Evolutionary conservation across 2,797 vertebrate genomes (phyloP), one percentile per base, ranked within the genome.

Genomic region (Leuciscus waleckii): DNA sequence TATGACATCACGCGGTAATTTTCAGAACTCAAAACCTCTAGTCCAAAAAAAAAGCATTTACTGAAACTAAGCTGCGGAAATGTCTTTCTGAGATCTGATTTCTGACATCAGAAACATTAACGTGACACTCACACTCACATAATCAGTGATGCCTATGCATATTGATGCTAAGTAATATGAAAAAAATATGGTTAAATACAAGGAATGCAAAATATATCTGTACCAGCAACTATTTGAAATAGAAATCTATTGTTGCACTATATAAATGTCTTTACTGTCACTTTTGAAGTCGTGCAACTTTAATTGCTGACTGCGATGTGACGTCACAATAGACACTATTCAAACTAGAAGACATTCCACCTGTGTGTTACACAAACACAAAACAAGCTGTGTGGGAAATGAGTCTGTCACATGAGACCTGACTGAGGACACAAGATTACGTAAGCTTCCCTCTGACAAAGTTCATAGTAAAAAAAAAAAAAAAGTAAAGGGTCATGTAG

Each of bases 381-480:
- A 17, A 51, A 26, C 43, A 17, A 51, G 29, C 54, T 9, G 74
- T 56, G 56, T 65, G 68, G 37, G 49, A 75, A 65, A 61, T 17
- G 7, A 80, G 19, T 41, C 32, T 54, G 8, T 54, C 32, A 83
- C 83, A 35, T 73, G 79, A 85, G n/a, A 8, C 43, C 80, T 73
- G 43, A 54, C 80, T 1, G 23, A 80, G 80, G 73, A 76, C 87
- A 70, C 77, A 39, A 51, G 32, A 35, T 68, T 39, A 21, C 2
- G 3, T 39, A 68, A 10, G 35, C 32, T 37, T 37, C 32, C 32
- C 19, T 11, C 19, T 23, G 26, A 39, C 35, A 69, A 69, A 21
- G 17, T 68, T 21, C 29, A 19, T 9, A 67, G 16, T 49, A 16
- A 63, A 23, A 41, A 46, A 29, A 41, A 46, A 29, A 21, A 63